phyloP scores from a whole-genome alignment of 2,797 vertebrate species.

The Nannoperca obscura region DNA sequence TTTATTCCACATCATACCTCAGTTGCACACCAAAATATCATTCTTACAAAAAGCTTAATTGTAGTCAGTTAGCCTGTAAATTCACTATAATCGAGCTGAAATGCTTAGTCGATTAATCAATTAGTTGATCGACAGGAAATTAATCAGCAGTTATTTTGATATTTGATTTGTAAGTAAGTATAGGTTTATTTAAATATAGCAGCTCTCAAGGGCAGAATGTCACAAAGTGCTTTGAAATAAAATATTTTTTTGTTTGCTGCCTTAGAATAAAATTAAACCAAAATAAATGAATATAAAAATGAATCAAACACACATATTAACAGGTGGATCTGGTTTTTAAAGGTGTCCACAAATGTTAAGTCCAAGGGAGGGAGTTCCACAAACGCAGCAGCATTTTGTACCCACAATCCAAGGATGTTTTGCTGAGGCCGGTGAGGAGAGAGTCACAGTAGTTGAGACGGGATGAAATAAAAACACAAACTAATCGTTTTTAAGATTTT shows the following conservation, averaged over 20 bases:
- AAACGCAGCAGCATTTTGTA: not conserved
- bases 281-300: not conserved
- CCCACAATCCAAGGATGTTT: not conserved
- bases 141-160: not conserved
- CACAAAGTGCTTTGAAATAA: not conserved
- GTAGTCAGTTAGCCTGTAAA: not conserved
- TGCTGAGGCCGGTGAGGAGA: not conserved
- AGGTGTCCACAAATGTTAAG: not conserved
- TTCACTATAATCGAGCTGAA: not conserved
- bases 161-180: not conserved
- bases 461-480: constrained; percentile 2
- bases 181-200: constrained; percentile 11
- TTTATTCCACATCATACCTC: constrained; percentile 9
- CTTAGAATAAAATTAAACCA: not conserved
- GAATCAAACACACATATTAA: not conserved
- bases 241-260: not conserved
- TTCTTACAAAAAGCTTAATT: not conserved
- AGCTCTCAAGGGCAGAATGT: not conserved
- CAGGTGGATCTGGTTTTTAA: not conserved
- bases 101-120: not conserved
- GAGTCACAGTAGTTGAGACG: too few relatives aligned
- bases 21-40: not conserved
- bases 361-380: not conserved
- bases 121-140: not conserved
- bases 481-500: too few relatives aligned